phyloP scores from a whole-genome alignment of 1,140 invertebrate species.

The Drosophila tani region DNA sequence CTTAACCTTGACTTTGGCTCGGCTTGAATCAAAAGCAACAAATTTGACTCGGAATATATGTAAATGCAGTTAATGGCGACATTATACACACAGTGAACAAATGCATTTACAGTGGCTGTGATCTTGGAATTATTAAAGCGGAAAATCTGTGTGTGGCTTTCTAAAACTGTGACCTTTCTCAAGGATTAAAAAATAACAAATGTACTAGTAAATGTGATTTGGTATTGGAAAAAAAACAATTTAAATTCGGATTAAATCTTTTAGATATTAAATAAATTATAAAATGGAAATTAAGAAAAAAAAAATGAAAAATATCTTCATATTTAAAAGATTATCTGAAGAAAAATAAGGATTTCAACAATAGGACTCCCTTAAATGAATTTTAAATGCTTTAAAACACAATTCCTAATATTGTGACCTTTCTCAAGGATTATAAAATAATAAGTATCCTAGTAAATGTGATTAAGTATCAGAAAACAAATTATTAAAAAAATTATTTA shows the following conservation, averaged over 20 bases:
- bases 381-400: not conserved
- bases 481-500: too few relatives aligned
- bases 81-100: constrained; percentile 19
- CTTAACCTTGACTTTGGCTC: constrained; percentile 75
- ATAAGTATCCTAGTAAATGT: too few relatives aligned
- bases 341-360: not conserved
- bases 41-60: constrained; percentile 52
- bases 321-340: not conserved
- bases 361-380: not conserved
- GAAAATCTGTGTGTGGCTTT: not conserved
- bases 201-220: not conserved
- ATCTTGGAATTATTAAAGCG: constrained; percentile 1
- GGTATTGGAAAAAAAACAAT: too few relatives aligned
- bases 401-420: not conserved
- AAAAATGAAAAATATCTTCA: not conserved
- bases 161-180: not conserved
- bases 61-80: constrained; percentile 44
- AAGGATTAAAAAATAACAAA: constrained; percentile 1
- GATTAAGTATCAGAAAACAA: too few relatives aligned
- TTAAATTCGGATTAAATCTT: not conserved
- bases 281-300: not conserved
- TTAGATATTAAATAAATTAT: not conserved
- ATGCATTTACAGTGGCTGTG: constrained; percentile 37
- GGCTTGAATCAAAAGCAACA: constrained; percentile 42
- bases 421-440: too few relatives aligned